phyloP scores from a whole-genome alignment of 2,888 invertebrate species.

The Ischnura elegans region DNA sequence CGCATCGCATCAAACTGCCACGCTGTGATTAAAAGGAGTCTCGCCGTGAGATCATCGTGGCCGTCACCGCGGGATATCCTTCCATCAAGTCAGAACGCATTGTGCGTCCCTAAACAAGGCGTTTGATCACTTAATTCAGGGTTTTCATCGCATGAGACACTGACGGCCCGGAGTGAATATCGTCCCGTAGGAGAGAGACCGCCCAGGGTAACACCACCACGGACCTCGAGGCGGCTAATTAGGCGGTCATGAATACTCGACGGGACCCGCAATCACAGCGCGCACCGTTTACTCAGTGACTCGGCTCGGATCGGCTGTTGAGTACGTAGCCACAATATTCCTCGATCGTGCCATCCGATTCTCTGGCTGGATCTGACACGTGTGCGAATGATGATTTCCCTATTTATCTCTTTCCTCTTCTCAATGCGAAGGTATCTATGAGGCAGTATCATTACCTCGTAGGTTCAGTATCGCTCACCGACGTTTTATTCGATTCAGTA shows the following conservation, averaged over 20 bases:
- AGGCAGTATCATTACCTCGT: too few relatives aligned
- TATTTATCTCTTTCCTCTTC: background rate
- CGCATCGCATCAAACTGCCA: background rate
- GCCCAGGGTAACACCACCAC: background rate
- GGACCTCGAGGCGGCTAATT: background rate
- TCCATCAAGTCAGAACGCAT: background rate
- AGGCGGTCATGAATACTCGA: background rate
- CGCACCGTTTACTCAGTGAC: background rate
- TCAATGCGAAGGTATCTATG: background rate
- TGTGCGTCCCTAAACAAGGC: background rate
- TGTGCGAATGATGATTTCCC: background rate
- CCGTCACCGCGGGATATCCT: slow-evolving; percentile 30
- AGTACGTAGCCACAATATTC: background rate
- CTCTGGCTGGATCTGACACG: background rate
- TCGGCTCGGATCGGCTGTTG: background rate
- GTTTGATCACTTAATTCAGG: slow-evolving; percentile 35
- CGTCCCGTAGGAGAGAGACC: background rate
- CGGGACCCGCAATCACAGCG: background rate
- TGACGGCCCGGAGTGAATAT: background rate
- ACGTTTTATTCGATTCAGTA: too few relatives aligned
- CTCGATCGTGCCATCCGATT: background rate
- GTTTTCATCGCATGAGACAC: background rate
- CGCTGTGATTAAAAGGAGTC: background rate
- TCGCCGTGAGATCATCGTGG: background rate
- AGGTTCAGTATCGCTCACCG: too few relatives aligned